A percentile compares a stretch with the other conserved stretches of the same genome.
Conservation (phyloP, 2,888 invertebrate genomes). For the Xylota sylvarum region DNA sequence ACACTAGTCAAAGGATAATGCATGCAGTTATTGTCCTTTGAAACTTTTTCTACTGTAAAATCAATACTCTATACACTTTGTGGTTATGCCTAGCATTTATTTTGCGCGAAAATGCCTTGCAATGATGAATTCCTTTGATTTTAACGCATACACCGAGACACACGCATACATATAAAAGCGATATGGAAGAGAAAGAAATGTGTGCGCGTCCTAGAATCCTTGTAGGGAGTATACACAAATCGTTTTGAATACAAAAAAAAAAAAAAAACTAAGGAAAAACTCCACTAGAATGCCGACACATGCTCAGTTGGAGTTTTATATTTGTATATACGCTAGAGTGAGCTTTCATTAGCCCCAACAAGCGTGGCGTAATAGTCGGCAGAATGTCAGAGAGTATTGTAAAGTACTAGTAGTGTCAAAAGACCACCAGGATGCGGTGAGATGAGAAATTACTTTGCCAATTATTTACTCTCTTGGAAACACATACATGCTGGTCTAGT, state of each 20-base stretch:
- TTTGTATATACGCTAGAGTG: slow-evolving; percentile 61
- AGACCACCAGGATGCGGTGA: slow-evolving; percentile 22
- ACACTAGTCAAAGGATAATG: slow-evolving; percentile 23
- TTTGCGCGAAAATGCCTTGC: slow-evolving; percentile 39
- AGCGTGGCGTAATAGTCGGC: neutral
- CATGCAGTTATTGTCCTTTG: slow-evolving; percentile 34
- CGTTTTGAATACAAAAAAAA: slow-evolving; percentile 11
- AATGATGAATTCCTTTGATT: slow-evolving; percentile 32
- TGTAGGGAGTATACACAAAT: slow-evolving; percentile 16
- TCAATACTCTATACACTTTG: slow-evolving; percentile 34
- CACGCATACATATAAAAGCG: neutral
- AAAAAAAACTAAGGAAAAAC: neutral
- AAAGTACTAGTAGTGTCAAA: slow-evolving; percentile 36
- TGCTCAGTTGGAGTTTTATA: slow-evolving; percentile 67
- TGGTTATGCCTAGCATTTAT: slow-evolving; percentile 23
- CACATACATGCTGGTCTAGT: neutral
- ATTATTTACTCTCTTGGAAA: slow-evolving; percentile 32
- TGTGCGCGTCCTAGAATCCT: slow-evolving; percentile 26
- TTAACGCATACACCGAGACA: neutral
- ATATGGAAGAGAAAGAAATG: neutral
- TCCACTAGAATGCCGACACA: slow-evolving; percentile 44
- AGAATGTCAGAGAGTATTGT: slow-evolving; percentile 3
- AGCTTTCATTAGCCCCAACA: slow-evolving; percentile 62
- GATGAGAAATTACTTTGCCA: slow-evolving; percentile 28
- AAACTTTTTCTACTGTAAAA: slow-evolving; percentile 26